phyloP scores from a whole-genome alignment of 2,113 vertebrate genomes.

The Rhinoptilus africanus region DNA sequence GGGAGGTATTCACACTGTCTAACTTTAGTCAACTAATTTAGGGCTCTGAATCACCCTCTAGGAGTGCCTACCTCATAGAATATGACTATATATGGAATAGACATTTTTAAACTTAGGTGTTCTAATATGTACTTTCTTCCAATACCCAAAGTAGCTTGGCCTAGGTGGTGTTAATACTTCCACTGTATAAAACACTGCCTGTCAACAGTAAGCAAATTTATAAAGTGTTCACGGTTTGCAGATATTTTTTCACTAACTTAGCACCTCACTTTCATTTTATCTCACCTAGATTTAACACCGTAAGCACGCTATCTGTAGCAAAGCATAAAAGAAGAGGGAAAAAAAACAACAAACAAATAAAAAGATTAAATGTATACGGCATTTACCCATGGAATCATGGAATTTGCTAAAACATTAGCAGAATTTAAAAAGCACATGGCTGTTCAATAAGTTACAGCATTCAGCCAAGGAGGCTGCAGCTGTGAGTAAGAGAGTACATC shows the following conservation, averaged over 20 bases:
- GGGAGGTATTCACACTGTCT: slow-evolving; percentile 63
- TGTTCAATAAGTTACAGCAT: background rate
- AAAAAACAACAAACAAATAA: background rate
- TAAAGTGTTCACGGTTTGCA: background rate
- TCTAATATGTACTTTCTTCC: slow-evolving; percentile 14
- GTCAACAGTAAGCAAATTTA: background rate
- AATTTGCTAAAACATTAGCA: background rate
- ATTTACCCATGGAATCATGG: background rate
- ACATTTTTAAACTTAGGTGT: slow-evolving; percentile 35
- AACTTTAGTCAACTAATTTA: slow-evolving; percentile 64
- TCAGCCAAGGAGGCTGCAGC: background rate
- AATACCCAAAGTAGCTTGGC: background rate
- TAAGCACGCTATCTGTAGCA: background rate
- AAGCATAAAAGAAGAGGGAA: background rate
- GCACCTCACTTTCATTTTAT: background rate
- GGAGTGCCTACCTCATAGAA: slow-evolving; percentile 18
- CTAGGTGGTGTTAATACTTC: background rate
- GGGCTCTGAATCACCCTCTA: slow-evolving; percentile 54
- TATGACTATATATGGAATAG: slow-evolving; percentile 40
- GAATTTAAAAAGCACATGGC: background rate
- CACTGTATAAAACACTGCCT: background rate
- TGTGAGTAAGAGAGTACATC: background rate
- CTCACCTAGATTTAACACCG: background rate
- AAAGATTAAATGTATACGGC: background rate
- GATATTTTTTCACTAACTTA: background rate